Evolutionary conservation across 1,140 invertebrate genomes (phyloP), one percentile per base, ranked within the genome.

Genomic region (Dryas iulia): DNA sequence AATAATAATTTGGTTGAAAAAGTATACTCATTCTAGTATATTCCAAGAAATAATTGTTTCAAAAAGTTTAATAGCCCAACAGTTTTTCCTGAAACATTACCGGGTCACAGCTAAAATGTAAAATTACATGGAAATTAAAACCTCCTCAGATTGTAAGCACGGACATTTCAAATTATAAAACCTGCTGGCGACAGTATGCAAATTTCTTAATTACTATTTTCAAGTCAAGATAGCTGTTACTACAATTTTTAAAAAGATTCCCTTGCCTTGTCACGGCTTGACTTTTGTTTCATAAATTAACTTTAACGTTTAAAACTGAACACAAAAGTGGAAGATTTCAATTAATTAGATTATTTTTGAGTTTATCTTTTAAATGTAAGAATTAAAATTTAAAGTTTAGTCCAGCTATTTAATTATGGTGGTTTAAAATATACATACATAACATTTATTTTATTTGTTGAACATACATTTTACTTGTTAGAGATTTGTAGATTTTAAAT

Each of bases 161-260:
- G 28, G 18, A 47, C 39, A 47, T 47, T 64, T 63, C 33, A 28
- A 61, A 64, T 33, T 53, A 35, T 64, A 30, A 64, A 63, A 56
- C 18, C 47, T 56, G 28, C n/a, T 64, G 54, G 54, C 52, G 58
- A 21, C 58, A 53, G 12, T 64, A 64, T 64, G 61, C 52, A 64
- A 64, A 64, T 64, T 33, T 54, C 5, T 30, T 64, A 64, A 63
- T 64, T 64, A 64, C 52, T n/a, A 23, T 59, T 35, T 31, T 24
- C 30, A 25, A 33, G 18, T 21, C 30, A 59, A 31, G 58, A 33
- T 59, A 33, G 58, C 30, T 33, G 35, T 35, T 59, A 47, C 39
- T 47, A 47, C 18, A 21, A 3, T 18, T 47, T 47, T 47, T 18
- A 14, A 21, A 47, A 47, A 47, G 18, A 47, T 39, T 39, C 7